Evolutionary conservation across 2,113 vertebrate genomes (phyloP).

Genomic region (Thamnophis sirtalis): DNA sequence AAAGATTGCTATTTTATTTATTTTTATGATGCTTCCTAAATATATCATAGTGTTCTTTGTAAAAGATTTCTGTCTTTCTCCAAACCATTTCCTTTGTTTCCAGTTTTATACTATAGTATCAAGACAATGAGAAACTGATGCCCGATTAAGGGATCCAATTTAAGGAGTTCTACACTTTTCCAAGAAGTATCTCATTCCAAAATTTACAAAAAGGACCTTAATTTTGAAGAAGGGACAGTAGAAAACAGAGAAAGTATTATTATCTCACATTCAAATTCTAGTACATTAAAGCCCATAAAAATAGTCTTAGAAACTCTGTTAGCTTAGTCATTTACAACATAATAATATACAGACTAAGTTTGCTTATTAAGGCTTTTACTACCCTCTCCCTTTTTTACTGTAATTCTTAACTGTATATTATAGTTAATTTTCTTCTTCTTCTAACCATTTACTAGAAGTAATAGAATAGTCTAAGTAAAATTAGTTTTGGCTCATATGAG

Average conservation of each 20-base stretch:
- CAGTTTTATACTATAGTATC: not conserved
- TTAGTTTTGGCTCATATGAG: conserved; percentile 36
- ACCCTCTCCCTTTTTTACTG: conserved; percentile 1
- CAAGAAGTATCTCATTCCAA: not conserved
- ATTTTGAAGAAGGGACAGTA: not conserved
- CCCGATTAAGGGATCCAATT: not conserved
- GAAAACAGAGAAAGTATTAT: not conserved
- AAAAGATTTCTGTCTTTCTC: not conserved
- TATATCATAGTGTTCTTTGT: not conserved
- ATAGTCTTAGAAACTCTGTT: not conserved
- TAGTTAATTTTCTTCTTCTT: not conserved
- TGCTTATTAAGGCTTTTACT: not conserved
- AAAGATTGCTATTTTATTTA: not conserved
- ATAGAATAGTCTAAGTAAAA: conserved; percentile 14
- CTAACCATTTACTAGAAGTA: conserved; percentile 50
- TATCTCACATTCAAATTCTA: not conserved
- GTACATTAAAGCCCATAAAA: not conserved
- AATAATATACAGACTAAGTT: not conserved
- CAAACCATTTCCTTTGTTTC: not conserved
- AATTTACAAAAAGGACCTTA: not conserved
- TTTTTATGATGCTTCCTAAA: not conserved
- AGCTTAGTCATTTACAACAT: not conserved
- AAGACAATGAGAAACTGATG: not conserved
- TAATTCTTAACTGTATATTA: conserved; percentile 6
- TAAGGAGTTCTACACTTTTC: not conserved